Evolutionary conservation across 2,797 vertebrate species (phyloP), one percentile per base, ranked within the genome.

Genomic region (Acropternis orthonyx): DNA sequence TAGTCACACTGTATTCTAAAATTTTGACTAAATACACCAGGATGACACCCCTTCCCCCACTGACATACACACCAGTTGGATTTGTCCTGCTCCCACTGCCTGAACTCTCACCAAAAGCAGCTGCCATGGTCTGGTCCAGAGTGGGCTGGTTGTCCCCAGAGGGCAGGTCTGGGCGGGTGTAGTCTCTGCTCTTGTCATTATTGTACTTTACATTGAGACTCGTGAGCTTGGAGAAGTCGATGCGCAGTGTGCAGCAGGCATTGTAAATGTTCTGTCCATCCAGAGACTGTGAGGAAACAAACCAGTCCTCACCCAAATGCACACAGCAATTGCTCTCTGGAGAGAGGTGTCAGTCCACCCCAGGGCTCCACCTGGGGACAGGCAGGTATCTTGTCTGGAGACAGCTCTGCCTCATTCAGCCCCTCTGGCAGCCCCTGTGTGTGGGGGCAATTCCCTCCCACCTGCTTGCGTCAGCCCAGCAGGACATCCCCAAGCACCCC

Each of bases 241-340:
- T 99, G 89, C 99, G 98, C 93, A 99, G 98, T 0, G 99, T 99
- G 89, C 99, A 99, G 96, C 99, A 99, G 91, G 99, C 99, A 0
- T 99, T 99, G 94, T 99, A 99, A 97, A 99, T 99, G 93, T 99
- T 99, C 97, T 99, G 99, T 8, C 99, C 99, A 3, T 99, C 99
- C 48, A 99, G 97, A 61, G 99, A 98, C 99, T 99, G 93, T 0
- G 12, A 56, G 24, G 49, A 92, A 82, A 89, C 24, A 77, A 54
- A 78, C 3, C 52, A 26, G 28, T 12, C 20, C 32, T 95, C 36
- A 89, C 10, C 10, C 41, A 34, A 66, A 28, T 8, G 46, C 36
- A n/a, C 85, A 77, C 56, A 55, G 73, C 15, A 85, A 61, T 1
- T 41, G 18, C 46, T 8, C 36, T 48, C 90, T 9, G 24, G 4